Evolutionary conservation across 2,888 invertebrate species (phyloP), one percentile per base, ranked within the genome.

Genomic region (Galerucella calmariensis): DNA sequence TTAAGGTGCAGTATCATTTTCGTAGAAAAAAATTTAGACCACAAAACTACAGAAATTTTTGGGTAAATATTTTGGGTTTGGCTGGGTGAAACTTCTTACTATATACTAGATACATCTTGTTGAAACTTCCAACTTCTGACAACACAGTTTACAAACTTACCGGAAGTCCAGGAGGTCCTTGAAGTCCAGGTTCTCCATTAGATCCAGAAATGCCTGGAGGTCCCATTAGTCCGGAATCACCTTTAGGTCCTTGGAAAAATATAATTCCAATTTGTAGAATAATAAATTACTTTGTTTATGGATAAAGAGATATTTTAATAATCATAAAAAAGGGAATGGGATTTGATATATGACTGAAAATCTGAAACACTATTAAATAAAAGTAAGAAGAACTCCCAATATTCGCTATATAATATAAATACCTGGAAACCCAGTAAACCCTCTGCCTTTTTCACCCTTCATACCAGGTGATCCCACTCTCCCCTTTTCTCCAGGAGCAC

Each of bases 111-210:
- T 41, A 41, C 35, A 41, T 41, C 8, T 41, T 41, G 35, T 8
- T 41, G 9, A 41, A 41, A 41, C 8, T 41, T 41, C 6, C 35
- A 35, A 35, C 1, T 35, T 35, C 35, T 35, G 35, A 1, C 35
- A 6, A 46, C 12, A 46, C 11, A 0, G 0, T 16, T 16, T 20
- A n/a, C 51, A 9, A 48, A 87, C 91, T 89, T 85, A 94, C 94
- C 81, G 94, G 94, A 85, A 93, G 90, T 79, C 96, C 96, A 41
- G 96, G 96, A 14, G 96, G 95, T 73, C 96, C 96, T 87, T 95
- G 95, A 80, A 95, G 93, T 77, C 96, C 96, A n/a, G 93, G 88
- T 81, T 93, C 92, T 9, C 96, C 96, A 78, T 93, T 91, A 74
- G 92, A 87, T 51, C 96, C 96, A 83, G 93, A 92, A 69, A 91